phyloP scores from a whole-genome alignment of 2,888 invertebrate genomes.

The Nowickia ferox region DNA sequence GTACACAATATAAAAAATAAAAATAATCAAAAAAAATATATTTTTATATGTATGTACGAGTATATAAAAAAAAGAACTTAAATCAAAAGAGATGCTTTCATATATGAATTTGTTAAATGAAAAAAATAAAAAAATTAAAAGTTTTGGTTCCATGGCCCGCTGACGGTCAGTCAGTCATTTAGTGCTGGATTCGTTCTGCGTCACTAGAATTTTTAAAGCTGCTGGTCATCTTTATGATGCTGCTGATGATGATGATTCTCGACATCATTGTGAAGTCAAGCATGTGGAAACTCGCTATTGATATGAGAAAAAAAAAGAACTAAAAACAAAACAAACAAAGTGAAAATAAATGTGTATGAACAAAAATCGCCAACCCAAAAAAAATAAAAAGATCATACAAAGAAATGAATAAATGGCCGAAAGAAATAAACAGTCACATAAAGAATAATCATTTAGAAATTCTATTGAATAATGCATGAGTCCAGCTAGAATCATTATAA shows the following conservation, averaged over 20 bases:
- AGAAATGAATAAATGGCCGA: constrained; percentile 82
- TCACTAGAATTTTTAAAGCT: constrained; percentile 68
- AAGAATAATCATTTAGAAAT: constrained; percentile 83
- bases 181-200: constrained; percentile 61
- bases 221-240: constrained; percentile 70
- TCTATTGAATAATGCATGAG: constrained; percentile 83
- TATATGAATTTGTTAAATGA: constrained; percentile 59
- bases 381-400: constrained; percentile 51
- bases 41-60: constrained; percentile 14
- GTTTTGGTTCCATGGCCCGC: constrained; percentile 11
- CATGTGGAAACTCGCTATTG: constrained; percentile 78
- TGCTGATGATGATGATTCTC: constrained; percentile 58
- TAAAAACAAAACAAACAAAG: constrained; percentile 50
- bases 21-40: constrained; percentile 18
- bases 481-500: constrained; percentile 69
- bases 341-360: constrained; percentile 64
- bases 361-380: constrained; percentile 63
- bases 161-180: constrained; percentile 28
- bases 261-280: constrained; percentile 78
- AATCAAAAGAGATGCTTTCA: constrained; percentile 53
- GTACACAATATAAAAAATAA: constrained; percentile 19
- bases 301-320: constrained; percentile 54
- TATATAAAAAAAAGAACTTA: constrained; percentile 28
- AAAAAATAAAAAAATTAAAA: no score
- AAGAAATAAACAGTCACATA: constrained; percentile 83